Evolutionary conservation across 2,113 vertebrate genomes (phyloP), one percentile per base, ranked within the genome.

Genomic region (Rhinopithecus roxellana): DNA sequence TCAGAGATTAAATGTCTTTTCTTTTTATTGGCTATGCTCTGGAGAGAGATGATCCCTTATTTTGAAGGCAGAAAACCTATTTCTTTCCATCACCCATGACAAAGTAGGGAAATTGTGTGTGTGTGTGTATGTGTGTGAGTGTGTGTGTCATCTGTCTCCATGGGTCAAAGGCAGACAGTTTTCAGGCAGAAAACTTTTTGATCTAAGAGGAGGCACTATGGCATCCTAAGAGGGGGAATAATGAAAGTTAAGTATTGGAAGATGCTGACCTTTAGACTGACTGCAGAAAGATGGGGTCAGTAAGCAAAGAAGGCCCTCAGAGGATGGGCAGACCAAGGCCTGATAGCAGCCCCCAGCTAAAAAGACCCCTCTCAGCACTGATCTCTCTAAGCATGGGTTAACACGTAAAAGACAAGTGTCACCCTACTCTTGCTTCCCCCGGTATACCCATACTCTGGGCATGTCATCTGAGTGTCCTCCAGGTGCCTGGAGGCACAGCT

Each of bases 21-120:
- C 17, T 93, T 93, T 94, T 93, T 94, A 95, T 94, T 96, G 87
- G n/a, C 17, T 32, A 57, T 52, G 3, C 61, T 79, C 69, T 94
- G 81, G 2, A 69, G 22, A 91, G 72, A 94, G 22, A 52, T 45
- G 50, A 95, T 61, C 50, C 80, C 14, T 95, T n/a, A 93, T 18
- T 96, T 92, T 18, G 69, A 59, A 81, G 55, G 32, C 10, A 87
- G 4, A 90, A 69, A 61, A 69, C 75, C 22, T 90, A 61, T 90
- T 93, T 57, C 13, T 96, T 82, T 90, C 77, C 8, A 74, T 52
- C 16, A 84, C 6, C 6, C 3, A 17, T 43, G 23, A 52, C 18
- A 90, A 93, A 12, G n/a, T 9, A 50, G 27, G 38, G 20, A 10
- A 79, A 48, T 6, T 59, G 48, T 10, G 48, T 38, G 30, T 17